Evolutionary conservation across 2,113 vertebrate species (phyloP), one percentile per base, ranked within the genome.

Genomic region (Petrocephalus zakoni): DNA sequence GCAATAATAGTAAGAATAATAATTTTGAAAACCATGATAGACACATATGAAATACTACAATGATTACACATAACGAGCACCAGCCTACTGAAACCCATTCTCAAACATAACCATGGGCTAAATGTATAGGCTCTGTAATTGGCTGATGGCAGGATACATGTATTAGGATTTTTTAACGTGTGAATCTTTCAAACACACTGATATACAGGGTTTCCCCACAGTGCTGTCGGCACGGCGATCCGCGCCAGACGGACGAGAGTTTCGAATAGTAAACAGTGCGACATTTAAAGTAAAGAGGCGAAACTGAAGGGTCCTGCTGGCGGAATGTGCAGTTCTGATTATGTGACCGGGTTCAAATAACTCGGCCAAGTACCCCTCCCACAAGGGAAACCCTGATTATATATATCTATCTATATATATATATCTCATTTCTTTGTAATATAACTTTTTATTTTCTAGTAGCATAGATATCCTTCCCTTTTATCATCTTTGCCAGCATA

Each of bases 1-100:
- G 89, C 91, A 91, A 93, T 89, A 93, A 93, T 92, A 93, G 88
- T 90, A 91, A 92, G 90, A 93, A 91, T 92, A 93, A 91, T 92
- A 93, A 91, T 91, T 90, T 92, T 89, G 86, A 92, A 91, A 93
- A 93, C 91, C 90, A 87, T 91, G 51, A 89, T 92, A 55, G 89
- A 93, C 90, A 93, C 87, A 91, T 93, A 91, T 92, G 92, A 90
- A 94, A 91, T 88, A 89, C 90, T 91, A 92, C 87, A 92, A 88
- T 75, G 88, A 91, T 92, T 92, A 94, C 93, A 94, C 92, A 87
- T 92, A 90, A 92, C 46, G 88, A 90, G 90, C 92, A 90, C 88
- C 46, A 90, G 91, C 89, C 90, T 51, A 90, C 58, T 82, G 19
- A 61, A 86, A 85, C 91, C 91, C 91, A 89, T 55, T 87, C 85